A percentile compares a stretch with the other conserved stretches of the same genome.
Conservation (phyloP, 37 sponge, comb jelly and placozoan genomes). For the Tethya wilhelma region DNA sequence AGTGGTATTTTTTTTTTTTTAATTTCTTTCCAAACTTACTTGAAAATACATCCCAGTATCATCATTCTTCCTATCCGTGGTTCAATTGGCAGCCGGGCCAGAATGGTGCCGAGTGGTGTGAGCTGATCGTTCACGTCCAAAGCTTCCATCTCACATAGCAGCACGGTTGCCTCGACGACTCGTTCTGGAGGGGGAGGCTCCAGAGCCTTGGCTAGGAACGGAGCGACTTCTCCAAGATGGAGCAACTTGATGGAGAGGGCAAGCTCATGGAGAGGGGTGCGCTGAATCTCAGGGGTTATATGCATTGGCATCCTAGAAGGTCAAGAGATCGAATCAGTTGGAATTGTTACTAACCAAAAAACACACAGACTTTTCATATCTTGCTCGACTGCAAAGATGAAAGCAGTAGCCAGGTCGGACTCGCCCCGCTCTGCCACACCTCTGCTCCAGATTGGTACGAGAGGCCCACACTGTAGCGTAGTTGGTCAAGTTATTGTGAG, state of each 20-base stretch:
- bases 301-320: slow-evolving; percentile 68
- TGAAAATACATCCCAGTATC: slow-evolving; percentile 49
- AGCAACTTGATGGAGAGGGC: slow-evolving; percentile 80
- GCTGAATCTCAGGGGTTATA: slow-evolving; percentile 80
- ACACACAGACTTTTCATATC: slow-evolving; percentile 54
- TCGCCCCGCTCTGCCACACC: slow-evolving; percentile 80
- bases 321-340: not conserved
- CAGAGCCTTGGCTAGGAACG: slow-evolving; percentile 64
- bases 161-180: slow-evolving; percentile 71
- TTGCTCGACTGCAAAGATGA: slow-evolving; percentile 79
- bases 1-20: too few species aligned
- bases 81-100: slow-evolving; percentile 79
- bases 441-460: slow-evolving; percentile 81
- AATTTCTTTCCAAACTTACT: slow-evolving; percentile 29
- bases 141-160: slow-evolving; percentile 75
- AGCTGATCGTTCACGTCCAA: slow-evolving; percentile 54
- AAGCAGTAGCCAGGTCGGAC: slow-evolving; percentile 83
- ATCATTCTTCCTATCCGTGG: slow-evolving; percentile 74
- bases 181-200: slow-evolving; percentile 58
- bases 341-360: too few species aligned
- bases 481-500: slow-evolving; percentile 77
- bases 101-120: slow-evolving; percentile 70
- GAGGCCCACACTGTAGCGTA: slow-evolving; percentile 85
- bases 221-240: slow-evolving; percentile 57
- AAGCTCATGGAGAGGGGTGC: slow-evolving; percentile 82